These are phyloP conservation scores for Neodontobutis hainanensis DNA, from an alignment of 2,113 vertebrate species.

Conservation along the genomic window DNA sequence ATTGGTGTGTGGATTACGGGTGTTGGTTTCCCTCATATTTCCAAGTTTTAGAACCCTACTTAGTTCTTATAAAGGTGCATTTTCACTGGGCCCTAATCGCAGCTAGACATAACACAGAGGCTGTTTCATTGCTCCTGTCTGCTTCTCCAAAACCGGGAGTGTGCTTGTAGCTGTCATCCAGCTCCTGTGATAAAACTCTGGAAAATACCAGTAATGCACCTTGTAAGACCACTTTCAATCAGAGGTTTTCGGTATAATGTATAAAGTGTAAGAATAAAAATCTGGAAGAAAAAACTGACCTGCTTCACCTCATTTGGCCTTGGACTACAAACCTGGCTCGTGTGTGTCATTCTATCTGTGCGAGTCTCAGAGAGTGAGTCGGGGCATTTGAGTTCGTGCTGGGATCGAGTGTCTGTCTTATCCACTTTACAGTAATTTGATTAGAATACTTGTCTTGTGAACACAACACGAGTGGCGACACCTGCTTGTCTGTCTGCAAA, in stretches of 20 bases:
- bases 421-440: slow-evolving; percentile 59
- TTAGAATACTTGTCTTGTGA: slow-evolving; percentile 43
- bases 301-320: slow-evolving; percentile 15
- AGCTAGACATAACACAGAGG: too few relatives aligned
- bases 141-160: too few relatives aligned
- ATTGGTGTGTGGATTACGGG: neutral
- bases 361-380: neutral
- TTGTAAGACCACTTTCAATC: too few relatives aligned
- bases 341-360: slow-evolving; percentile 29
- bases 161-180: too few relatives aligned
- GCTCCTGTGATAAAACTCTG: too few relatives aligned
- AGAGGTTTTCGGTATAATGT: too few relatives aligned
- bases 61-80: too few relatives aligned
- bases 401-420: slow-evolving; percentile 53
- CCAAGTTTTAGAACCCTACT: too few relatives aligned
- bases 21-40: slow-evolving; percentile 7
- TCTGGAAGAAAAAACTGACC: too few relatives aligned
- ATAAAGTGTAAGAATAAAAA: too few relatives aligned
- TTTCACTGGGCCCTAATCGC: too few relatives aligned
- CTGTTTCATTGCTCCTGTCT: too few relatives aligned
- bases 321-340: slow-evolving; percentile 8
- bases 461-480: slow-evolving; percentile 7
- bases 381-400: slow-evolving; percentile 39
- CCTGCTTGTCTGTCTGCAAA: slow-evolving; percentile 18
- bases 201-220: neutral